Evolutionary conservation across 2,888 invertebrate genomes (phyloP), one percentile per base, ranked within the genome.

Genomic region (Vanessa cardui): DNA sequence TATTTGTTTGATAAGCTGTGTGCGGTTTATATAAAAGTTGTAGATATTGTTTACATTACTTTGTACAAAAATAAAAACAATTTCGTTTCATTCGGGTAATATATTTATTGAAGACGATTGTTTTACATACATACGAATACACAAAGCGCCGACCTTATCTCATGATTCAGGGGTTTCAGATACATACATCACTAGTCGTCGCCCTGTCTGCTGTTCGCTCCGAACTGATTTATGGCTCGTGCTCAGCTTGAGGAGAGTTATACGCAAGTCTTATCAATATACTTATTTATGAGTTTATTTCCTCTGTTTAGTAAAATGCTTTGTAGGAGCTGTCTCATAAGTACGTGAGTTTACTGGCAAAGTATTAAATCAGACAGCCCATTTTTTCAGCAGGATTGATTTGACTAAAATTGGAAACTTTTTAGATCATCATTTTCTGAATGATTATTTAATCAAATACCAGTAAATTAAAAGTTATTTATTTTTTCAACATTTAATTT

Each of bases 101-200:
- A 39, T 39, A 39, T 12, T 39, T 39, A 16, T n/a, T 6, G 6
- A 6, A 54, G 31, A 26, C 26, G n/a, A 54, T 31, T 16, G 26
- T 54, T 26, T 54, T 26, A 31, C 52, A 54, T 26, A 54, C 31
- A 54, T n/a, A n/a, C n/a, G n/a, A 54, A 54, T 54, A 54, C 52
- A 54, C 52, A n/a, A 54, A 31, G 52, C 31, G 52, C n/a, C 52
- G 26, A 26, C 52, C 16, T 31, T 54, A 54, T 54, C 52, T 54
- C 52, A 54, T 31, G 52, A 54, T 54, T 54, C 52, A 54, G 16
- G 15, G 52, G 7, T 54, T 31, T n/a, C 20, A 15, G 26, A 16
- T 16, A 54, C 52, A 54, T 54, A 54, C 31, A 54, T 54, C 52
- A 54, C 31, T 7, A 54, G 52, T 54, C 52, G 52, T 54, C 52